phyloP scores from a whole-genome alignment of 2,113 vertebrate species.

The Otocyon megalotis region DNA sequence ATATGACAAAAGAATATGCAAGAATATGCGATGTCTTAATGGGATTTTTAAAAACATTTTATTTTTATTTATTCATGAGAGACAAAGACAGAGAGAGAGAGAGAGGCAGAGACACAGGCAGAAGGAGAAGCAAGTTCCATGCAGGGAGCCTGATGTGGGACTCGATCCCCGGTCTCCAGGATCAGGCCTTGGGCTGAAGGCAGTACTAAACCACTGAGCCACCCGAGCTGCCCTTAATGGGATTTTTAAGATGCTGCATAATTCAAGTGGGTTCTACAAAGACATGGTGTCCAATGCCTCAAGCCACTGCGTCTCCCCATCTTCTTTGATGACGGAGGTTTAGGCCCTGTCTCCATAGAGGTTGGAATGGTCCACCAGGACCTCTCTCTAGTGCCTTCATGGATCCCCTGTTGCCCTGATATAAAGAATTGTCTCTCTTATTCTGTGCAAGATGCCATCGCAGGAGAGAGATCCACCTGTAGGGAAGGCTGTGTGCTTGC shows the following conservation, averaged over 20 bases:
- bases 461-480: background rate
- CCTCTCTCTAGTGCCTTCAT: too few relatives aligned
- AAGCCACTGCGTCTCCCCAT: fast-evolving
- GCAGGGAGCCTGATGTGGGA: too few relatives aligned
- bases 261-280: background rate
- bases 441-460: background rate
- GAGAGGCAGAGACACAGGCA: too few relatives aligned
- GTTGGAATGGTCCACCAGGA: background rate
- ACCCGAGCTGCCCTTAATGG: too few relatives aligned
- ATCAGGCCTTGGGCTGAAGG: too few relatives aligned
- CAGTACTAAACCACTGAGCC: too few relatives aligned
- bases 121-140: too few relatives aligned
- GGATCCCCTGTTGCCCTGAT: background rate
- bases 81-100: too few relatives aligned
- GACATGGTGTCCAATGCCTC: background rate
- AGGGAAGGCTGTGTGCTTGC: background rate
- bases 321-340: background rate
- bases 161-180: too few relatives aligned
- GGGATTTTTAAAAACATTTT: too few relatives aligned
- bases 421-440: background rate
- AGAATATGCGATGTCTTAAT: background rate
- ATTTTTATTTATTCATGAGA: too few relatives aligned
- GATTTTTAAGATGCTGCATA: too few relatives aligned
- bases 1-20: background rate
- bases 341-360: background rate